Evolutionary conservation across 2,888 invertebrate genomes (phyloP).

Genomic region (Drosophila paracracens): DNA sequence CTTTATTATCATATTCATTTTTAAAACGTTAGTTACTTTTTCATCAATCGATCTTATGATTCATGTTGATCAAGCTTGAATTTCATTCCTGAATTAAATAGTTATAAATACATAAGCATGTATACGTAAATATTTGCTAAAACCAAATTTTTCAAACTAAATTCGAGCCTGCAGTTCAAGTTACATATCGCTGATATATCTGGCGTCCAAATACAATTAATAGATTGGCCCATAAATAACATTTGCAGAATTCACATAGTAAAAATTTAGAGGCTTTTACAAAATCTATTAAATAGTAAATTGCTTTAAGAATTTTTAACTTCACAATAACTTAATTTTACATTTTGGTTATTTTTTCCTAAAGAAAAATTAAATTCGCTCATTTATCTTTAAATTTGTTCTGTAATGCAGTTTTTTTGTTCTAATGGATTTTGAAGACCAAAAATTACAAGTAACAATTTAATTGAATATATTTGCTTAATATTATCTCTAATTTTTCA

Average conservation of each 20-base stretch:
- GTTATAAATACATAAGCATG: constrained; percentile 1
- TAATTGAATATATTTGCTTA: constrained; percentile 38
- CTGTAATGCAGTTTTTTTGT: constrained; percentile 32
- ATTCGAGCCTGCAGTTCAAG: constrained; percentile 28
- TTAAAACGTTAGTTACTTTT: constrained; percentile 41
- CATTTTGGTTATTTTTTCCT: constrained; percentile 51
- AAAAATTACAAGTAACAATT: constrained; percentile 46
- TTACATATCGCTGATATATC: constrained; percentile 17
- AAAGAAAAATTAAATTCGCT: constrained; percentile 75
- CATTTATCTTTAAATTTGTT: constrained; percentile 49
- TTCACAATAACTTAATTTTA: constrained; percentile 44
- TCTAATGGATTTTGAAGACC: constrained; percentile 25
- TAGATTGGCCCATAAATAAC: constrained; percentile 44
- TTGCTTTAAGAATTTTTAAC: constrained; percentile 65
- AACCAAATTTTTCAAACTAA: constrained; percentile 15
- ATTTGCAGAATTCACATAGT: constrained; percentile 49
- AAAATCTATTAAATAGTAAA: constrained; percentile 76
- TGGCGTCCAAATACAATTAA: constrained; percentile 26
- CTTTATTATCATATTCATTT: constrained; percentile 44
- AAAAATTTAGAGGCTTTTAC: constrained; percentile 38
- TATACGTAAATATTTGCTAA: background rate
- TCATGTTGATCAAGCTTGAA: constrained; percentile 1
- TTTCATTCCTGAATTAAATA: constrained; percentile 2
- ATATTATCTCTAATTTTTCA: constrained; percentile 20
- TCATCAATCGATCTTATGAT: constrained; percentile 6